These are phyloP conservation scores for Leptopterna dolabrata DNA, from an alignment of 2,888 invertebrate genomes.

Conservation along the genomic window DNA sequence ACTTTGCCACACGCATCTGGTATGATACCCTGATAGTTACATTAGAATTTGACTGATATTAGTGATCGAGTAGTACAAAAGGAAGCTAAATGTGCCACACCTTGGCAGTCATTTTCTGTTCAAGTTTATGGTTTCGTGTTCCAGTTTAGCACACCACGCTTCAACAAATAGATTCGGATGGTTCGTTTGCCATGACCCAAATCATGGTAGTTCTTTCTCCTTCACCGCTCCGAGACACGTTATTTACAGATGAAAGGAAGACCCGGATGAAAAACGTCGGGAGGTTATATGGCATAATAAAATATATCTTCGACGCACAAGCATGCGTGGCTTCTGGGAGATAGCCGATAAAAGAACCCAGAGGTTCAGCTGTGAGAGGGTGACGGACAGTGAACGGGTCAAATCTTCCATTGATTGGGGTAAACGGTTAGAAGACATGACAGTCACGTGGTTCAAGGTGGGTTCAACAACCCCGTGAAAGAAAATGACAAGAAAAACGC, in stretches of 20 bases:
- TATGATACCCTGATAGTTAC: too few species aligned
- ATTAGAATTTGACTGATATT: too few species aligned
- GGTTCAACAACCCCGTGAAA: neutral
- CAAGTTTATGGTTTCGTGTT: too few species aligned
- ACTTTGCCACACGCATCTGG: too few species aligned
- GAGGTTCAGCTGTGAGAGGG: neutral
- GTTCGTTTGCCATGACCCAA: too few species aligned
- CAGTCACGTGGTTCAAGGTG: neutral
- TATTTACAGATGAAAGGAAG: neutral
- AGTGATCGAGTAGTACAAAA: too few species aligned
- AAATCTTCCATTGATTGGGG: neutral
- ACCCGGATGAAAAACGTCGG: neutral
- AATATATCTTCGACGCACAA: neutral
- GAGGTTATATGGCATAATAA: neutral
- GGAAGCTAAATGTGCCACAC: too few species aligned
- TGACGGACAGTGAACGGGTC: constrained; percentile 1
- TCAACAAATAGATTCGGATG: too few species aligned
- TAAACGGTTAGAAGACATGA: neutral
- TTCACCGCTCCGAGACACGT: neutral
- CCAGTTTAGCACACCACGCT: too few species aligned
- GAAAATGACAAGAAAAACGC: neutral
- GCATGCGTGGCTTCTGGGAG: neutral
- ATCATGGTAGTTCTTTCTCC: too few species aligned
- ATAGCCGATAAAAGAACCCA: neutral
- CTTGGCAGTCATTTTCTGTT: too few species aligned